Evolutionary conservation across 2,888 invertebrate species (phyloP), one percentile per base, ranked within the genome.

Genomic region (Euspilapteryx auroguttella): DNA sequence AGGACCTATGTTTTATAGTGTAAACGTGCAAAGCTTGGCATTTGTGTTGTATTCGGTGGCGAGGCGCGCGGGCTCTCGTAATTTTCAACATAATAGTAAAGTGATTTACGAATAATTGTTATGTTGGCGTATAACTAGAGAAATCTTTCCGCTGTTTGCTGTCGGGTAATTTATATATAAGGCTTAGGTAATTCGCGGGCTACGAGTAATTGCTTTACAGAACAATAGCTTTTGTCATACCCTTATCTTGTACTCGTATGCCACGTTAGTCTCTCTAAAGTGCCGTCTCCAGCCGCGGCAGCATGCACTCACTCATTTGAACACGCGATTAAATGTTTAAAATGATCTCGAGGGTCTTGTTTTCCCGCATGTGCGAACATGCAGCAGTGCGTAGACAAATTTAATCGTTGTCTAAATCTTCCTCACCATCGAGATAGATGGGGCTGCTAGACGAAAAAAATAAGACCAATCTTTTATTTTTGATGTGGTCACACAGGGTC

Each of bases 101-200:
- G 75, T 75, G 75, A 75, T 75, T 75, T 75, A 75, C 75, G 75
- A 71, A 75, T 75, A 73, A 75, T 75, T 75, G 75, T 75, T 75
- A 63, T 73, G 69, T 65, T 73, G 68, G 68, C 58, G 66, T 75
- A 73, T 71, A 71, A 69, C 69, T 71, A 73, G 71, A 68, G 73
- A 73, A 73, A 75, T 75, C 73, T 75, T 75, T 75, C 71, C 73
- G 75, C 71, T 71, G 69, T 66, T 66, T 69, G 75, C 73, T 64
- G 66, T 61, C 54, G 58, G 57, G 62, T 73, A 73, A 75, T 75
- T 75, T 73, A 75, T 75, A 75, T 75, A 75, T 75, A 66, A 71
- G 71, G 64, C 64, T 71, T 71, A 71, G 69, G 73, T 75, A 75
- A 73, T 75, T 75, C 71, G 73, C 71, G 64, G 55, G 55, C 57